Conservation (phyloP, 1,140 invertebrate genomes). For the Tetranychus cinnabarinus region DNA sequence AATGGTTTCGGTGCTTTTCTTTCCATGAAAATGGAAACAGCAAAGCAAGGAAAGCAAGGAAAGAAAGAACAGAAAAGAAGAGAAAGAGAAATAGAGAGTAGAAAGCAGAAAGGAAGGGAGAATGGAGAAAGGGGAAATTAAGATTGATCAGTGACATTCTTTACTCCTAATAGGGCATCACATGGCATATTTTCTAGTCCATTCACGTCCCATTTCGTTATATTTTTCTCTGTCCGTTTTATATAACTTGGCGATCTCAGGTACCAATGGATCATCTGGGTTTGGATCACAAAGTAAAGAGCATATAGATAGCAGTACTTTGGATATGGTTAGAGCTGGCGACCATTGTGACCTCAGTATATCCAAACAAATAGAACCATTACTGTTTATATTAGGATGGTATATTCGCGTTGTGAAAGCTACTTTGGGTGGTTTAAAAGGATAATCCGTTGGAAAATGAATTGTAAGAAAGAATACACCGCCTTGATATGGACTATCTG, state of each 20-base stretch:
- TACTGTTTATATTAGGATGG: constrained; percentile 90
- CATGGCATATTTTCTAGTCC: constrained; percentile 74
- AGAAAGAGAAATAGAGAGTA: not conserved
- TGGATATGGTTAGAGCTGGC: constrained; percentile 76
- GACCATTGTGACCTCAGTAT: constrained; percentile 92
- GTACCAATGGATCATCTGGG: constrained; percentile 42
- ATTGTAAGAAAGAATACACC: constrained; percentile 99
- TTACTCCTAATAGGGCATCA: not conserved
- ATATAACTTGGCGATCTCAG: constrained; percentile 28
- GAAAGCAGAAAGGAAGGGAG: not conserved
- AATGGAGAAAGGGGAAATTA: not conserved
- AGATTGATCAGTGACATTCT: too few relatives aligned
- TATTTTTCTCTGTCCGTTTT: constrained; percentile 39
- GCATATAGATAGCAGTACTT: constrained; percentile 80
- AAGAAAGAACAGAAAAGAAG: not conserved
- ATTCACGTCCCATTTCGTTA: constrained; percentile 91
- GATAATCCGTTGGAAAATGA: constrained; percentile 96
- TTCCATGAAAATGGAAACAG: too few relatives aligned
- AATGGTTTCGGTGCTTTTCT: too few relatives aligned
- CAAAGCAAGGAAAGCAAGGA: too few relatives aligned
- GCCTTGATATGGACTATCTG: constrained; percentile 86
- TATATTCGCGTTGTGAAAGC: constrained; percentile 88
- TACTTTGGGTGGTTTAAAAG: constrained; percentile 87
- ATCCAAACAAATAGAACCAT: constrained; percentile 83
- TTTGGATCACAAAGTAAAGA: constrained; percentile 85